Percentiles rank a stretch among this genome's conserved stretches.
Evolutionary conservation across 1,140 invertebrate species (phyloP).

Genomic region (Rhopalosiphum maidis): DNA sequence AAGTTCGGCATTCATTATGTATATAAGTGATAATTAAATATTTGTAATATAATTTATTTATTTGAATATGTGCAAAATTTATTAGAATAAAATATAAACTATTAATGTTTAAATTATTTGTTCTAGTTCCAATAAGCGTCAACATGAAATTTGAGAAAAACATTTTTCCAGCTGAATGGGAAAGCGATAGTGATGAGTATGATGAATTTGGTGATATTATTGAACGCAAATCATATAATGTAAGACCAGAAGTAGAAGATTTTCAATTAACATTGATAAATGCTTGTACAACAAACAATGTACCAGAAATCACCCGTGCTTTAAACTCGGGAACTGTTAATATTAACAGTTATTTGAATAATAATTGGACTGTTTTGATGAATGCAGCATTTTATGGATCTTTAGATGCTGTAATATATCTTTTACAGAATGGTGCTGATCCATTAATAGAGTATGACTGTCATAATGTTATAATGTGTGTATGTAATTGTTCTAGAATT

Average conservation of each 20-base stretch:
- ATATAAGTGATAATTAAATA: not conserved
- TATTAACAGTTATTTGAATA: constrained; percentile 3
- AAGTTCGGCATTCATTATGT: too few species aligned
- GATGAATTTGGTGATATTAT: constrained; percentile 46
- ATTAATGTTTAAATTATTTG: not conserved
- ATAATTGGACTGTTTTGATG: constrained; percentile 31
- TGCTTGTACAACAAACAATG: constrained; percentile 13
- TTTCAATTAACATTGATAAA: not conserved
- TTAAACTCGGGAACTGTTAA: not conserved
- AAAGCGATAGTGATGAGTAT: constrained; percentile 26
- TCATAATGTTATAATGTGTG: constrained; percentile 51
- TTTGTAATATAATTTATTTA: not conserved
- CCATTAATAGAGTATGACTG: constrained; percentile 9
- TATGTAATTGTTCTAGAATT: constrained; percentile 17
- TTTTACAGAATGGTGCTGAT: constrained; percentile 47
- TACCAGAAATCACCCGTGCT: constrained; percentile 25
- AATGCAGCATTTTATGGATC: constrained; percentile 40
- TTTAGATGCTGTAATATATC: constrained; percentile 40
- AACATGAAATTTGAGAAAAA: not conserved
- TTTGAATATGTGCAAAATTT: not conserved
- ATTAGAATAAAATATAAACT: not conserved
- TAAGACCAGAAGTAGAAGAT: not conserved
- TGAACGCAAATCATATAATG: not conserved
- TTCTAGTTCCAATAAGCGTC: not conserved
- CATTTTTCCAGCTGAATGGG: constrained; percentile 17